These are phyloP conservation scores for Brachyhypopomus occidentalis DNA, from an alignment of 2,113 vertebrate species.

Conservation along the genomic window DNA sequence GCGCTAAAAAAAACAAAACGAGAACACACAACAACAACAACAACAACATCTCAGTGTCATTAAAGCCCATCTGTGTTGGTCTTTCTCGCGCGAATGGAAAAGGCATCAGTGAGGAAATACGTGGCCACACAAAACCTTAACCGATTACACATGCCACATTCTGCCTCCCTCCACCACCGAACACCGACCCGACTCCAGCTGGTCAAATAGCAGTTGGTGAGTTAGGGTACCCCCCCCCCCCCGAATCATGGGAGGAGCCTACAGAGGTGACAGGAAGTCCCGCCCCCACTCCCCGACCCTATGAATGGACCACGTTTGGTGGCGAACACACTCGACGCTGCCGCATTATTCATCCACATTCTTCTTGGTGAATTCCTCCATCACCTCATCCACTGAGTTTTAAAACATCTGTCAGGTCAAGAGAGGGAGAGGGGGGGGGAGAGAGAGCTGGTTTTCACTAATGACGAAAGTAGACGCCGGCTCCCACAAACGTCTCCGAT, in stretches of 20 bases:
- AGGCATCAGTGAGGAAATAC: constrained; percentile 64
- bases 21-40: constrained; percentile 46
- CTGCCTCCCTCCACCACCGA: constrained; percentile 16
- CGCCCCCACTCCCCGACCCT: constrained; percentile 39
- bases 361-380: constrained; percentile 55
- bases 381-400: constrained; percentile 62
- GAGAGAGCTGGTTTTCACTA: constrained; percentile 56
- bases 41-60: constrained; percentile 73
- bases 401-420: constrained; percentile 69
- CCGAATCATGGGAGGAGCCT: constrained; percentile 35
- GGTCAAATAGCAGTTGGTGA: constrained; percentile 60
- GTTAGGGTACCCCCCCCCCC: constrained; percentile 41
- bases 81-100: constrained; percentile 75
- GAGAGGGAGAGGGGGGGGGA: not conserved
- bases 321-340: constrained; percentile 65
- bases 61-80: constrained; percentile 79
- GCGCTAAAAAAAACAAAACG: constrained; percentile 23
- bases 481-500: constrained; percentile 59
- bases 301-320: constrained; percentile 61
- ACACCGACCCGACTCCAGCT: constrained; percentile 44
- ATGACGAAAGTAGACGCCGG: constrained; percentile 62
- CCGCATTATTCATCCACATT: constrained; percentile 57
- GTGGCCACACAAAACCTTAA: constrained; percentile 48
- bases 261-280: constrained; percentile 27
- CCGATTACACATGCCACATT: constrained; percentile 36